phyloP scores from a whole-genome alignment of 2,113 vertebrate genomes.

The Macquaria ambigua region DNA sequence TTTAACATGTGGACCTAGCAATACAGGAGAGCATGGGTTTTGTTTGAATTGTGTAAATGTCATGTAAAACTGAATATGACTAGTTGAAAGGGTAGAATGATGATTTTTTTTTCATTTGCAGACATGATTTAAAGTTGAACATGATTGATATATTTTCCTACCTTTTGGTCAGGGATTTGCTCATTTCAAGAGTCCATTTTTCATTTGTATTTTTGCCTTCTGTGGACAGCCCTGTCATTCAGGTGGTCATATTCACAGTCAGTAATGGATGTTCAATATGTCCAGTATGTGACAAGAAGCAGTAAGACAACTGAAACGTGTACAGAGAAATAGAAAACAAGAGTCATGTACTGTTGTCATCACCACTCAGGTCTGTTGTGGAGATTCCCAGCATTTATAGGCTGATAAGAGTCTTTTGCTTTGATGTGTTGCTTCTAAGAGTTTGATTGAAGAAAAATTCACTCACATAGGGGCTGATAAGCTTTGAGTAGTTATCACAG shows the following conservation, averaged over 20 bases:
- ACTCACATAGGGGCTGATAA: background rate
- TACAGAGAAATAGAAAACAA: constrained; percentile 1
- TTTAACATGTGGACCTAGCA: background rate
- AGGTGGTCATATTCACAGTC: background rate
- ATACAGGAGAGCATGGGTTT: background rate
- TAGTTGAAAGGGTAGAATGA: background rate
- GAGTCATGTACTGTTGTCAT: background rate
- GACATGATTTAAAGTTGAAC: background rate
- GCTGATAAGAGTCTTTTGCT: background rate
- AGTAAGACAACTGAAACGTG: background rate
- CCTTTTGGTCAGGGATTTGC: constrained; percentile 8
- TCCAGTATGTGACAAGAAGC: background rate
- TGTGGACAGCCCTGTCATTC: background rate
- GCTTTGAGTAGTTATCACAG: background rate
- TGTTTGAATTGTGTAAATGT: background rate
- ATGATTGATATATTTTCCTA: constrained; percentile 24
- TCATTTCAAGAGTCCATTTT: background rate
- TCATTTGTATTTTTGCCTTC: background rate
- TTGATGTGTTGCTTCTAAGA: background rate
- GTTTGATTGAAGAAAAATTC: background rate
- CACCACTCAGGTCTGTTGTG: constrained; percentile 9
- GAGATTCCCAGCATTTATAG: background rate
- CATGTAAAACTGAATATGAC: background rate
- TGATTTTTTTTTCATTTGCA: background rate
- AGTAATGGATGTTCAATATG: background rate